phyloP scores from a whole-genome alignment of 2,888 invertebrate species.

The Serripes groenlandicus region DNA sequence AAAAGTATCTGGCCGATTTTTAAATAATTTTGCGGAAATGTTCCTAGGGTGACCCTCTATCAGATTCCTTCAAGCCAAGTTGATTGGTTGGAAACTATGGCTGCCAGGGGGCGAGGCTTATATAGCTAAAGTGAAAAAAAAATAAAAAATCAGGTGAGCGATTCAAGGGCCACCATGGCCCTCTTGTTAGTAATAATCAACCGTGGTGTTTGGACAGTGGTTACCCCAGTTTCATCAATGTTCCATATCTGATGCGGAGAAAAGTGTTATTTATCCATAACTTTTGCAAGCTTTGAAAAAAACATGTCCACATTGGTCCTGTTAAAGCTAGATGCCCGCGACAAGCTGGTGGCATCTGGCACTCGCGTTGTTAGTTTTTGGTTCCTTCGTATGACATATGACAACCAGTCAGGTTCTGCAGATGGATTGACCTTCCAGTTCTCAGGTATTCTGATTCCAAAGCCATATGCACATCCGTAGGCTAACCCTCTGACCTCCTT shows the following conservation, averaged over 20 bases:
- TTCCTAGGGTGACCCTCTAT: no score
- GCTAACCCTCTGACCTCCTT: not conserved
- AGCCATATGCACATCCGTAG: not conserved
- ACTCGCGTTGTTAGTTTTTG: not conserved
- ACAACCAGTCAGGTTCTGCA: constrained; percentile 3
- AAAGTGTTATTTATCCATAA: constrained; percentile 42
- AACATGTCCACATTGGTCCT: constrained; percentile 38
- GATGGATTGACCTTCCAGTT: not conserved
- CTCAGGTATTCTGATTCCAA: not conserved
- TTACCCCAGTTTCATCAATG: constrained; percentile 54
- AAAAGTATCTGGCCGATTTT: no score
- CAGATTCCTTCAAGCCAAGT: no score
- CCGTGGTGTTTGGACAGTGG: constrained; percentile 58
- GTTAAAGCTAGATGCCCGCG: constrained; percentile 58
- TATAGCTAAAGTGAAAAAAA: no score
- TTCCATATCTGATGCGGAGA: constrained; percentile 47
- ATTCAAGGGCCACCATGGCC: no score
- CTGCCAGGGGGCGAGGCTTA: no score
- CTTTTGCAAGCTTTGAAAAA: constrained; percentile 45
- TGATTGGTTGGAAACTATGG: no score
- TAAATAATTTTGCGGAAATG: no score
- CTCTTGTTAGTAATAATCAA: no score
- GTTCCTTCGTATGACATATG: not conserved
- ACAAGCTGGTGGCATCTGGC: constrained; percentile 22
- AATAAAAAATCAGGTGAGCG: no score